Percentiles rank a stretch among this genome's conserved stretches.
Conservation (phyloP, 1,140 invertebrate genomes). For the Zaprionus gabonicus region DNA sequence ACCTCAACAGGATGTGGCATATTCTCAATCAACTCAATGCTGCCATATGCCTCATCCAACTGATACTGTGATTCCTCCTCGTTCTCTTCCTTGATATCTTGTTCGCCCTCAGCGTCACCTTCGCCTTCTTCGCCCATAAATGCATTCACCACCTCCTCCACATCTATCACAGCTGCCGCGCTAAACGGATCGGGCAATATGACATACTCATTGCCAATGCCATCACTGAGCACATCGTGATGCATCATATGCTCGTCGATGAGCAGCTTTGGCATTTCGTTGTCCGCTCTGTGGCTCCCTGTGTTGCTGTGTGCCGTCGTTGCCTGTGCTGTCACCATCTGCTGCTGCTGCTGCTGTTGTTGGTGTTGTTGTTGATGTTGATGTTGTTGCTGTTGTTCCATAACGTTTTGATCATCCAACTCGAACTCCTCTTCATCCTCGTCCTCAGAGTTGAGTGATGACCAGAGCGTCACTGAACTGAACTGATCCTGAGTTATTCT, state of each 20-base stretch:
- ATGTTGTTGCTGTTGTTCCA: background rate
- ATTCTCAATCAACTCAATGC: constrained; percentile 74
- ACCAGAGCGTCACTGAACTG: constrained; percentile 70
- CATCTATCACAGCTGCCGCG: constrained; percentile 65
- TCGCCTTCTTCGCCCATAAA: constrained; percentile 60
- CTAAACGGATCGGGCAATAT: constrained; percentile 77
- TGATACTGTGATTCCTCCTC: constrained; percentile 71
- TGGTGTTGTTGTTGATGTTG: background rate
- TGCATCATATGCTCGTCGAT: constrained; percentile 70
- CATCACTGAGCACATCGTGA: constrained; percentile 69
- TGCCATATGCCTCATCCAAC: constrained; percentile 66
- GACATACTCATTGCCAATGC: constrained; percentile 76
- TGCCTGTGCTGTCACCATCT: background rate
- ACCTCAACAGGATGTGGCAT: constrained; percentile 69
- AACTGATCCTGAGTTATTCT: constrained; percentile 75
- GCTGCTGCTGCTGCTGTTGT: background rate
- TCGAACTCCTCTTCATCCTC: constrained; percentile 69
- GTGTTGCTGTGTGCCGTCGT: background rate
- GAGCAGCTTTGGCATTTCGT: constrained; percentile 61
- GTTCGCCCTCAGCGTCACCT: background rate
- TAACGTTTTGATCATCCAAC: constrained; percentile 39
- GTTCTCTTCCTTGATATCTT: constrained; percentile 43
- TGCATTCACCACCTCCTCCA: constrained; percentile 75
- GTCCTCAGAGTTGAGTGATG: constrained; percentile 70
- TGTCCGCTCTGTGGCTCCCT: constrained; percentile 13